phyloP scores from a whole-genome alignment of 2,888 invertebrate genomes.

The Cephus nigrinus region DNA sequence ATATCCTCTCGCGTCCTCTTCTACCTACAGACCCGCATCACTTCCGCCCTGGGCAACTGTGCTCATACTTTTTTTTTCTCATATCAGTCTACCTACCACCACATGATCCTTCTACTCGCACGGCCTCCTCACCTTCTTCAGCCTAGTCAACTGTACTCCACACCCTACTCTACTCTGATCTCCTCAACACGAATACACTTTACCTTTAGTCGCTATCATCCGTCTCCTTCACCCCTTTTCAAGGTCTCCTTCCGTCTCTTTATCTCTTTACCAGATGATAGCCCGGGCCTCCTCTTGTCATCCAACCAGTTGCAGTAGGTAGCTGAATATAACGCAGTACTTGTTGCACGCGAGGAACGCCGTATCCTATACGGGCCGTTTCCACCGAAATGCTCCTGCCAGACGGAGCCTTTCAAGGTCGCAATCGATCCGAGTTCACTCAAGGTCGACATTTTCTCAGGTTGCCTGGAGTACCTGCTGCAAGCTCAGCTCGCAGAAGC shows the following conservation, averaged over 20 bases:
- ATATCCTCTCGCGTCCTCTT: not conserved
- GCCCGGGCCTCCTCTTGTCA: too few relatives aligned
- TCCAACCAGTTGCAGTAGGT: too few relatives aligned
- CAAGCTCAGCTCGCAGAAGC: too few relatives aligned
- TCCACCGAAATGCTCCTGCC: too few relatives aligned
- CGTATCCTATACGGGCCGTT: not conserved
- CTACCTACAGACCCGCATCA: not conserved
- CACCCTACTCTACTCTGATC: too few relatives aligned
- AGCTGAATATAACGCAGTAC: slow-evolving; percentile 27
- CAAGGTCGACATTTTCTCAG: slow-evolving; percentile 5
- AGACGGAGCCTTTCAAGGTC: too few relatives aligned
- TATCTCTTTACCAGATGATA: not conserved
- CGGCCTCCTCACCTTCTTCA: not conserved
- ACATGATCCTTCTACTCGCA: not conserved
- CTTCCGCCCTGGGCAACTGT: not conserved
- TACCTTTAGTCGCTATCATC: too few relatives aligned
- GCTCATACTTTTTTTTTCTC: too few relatives aligned
- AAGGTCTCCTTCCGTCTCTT: slow-evolving; percentile 6
- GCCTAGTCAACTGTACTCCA: not conserved
- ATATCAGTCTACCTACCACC: too few relatives aligned
- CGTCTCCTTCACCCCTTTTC: too few relatives aligned
- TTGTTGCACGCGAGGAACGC: slow-evolving; percentile 43
- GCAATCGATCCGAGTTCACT: slow-evolving; percentile 47
- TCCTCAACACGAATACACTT: too few relatives aligned
- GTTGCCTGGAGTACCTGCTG: too few relatives aligned